Base-by-base conservation (phyloP, 2,113 vertebrate species). In the Hemiprocne comata region DNA sequence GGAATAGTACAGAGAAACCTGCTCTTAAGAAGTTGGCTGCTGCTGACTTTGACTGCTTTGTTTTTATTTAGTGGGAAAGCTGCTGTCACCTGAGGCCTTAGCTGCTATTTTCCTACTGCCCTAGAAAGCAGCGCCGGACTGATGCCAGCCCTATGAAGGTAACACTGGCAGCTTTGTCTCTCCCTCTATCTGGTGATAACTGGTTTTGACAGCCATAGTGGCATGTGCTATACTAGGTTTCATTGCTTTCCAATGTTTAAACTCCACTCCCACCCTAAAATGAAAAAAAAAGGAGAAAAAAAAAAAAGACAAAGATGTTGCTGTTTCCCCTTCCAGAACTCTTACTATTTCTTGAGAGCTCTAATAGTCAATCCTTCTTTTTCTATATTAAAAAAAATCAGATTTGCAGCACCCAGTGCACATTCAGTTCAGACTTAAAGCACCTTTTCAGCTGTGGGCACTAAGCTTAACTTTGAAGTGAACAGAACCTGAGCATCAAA, bases 21-120 rank as follows among this genome's bases (percentile, higher is more conserved):
- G 38, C 19, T 25, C 26, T 23, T 15, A 82, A 46, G n/a, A 62
- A 40, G 65, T 19, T 71, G 36, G 7, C 13, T 20, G 70, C 67
- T 67, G 57, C 64, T 85, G 82, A 46, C 16, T 46, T 23, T 53
- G 44, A 71, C 28, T 75, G 40, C 24, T 79, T 38, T 57, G 17
- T 28, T 61, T 85, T 62, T 31, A 55, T 58, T 72, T 91, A 93
- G 31, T 94, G 70, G 73, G 84, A 97, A 93, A 94, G 53, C 62
- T 97, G 92, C 93, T 97, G 96, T 88, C 95, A 95, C 95, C 90
- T 97, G 89, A 91, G 90, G 89, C 73, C 72, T 91, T 66, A 75
- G 55, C 26, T 85, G 65, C 36, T 40, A 36, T 33, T 33, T 71
- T 94, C n/a, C 80, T 65, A 46, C 24, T 85, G 74, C 84, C 90